A percentile compares a stretch with the other conserved stretches of the same genome.
phyloP scores from a whole-genome alignment of 1,140 invertebrate species.

The Bombus vancouverensis region DNA sequence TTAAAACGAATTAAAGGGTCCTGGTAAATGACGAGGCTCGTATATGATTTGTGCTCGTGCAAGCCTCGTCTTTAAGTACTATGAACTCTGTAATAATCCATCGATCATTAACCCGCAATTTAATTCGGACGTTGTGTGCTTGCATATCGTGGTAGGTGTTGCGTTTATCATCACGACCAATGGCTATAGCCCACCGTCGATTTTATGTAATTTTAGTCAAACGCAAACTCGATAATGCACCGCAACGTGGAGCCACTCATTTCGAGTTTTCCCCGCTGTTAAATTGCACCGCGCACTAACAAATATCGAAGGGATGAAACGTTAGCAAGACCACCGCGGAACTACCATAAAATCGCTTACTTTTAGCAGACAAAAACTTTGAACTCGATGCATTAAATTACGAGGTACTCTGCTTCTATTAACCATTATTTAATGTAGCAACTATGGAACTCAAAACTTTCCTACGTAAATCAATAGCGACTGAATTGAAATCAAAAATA shows the following conservation, averaged over 20 bases:
- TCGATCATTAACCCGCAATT: constrained; percentile 41
- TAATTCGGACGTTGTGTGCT: constrained; percentile 36
- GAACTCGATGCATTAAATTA: neutral
- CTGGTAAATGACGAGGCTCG: constrained; percentile 1
- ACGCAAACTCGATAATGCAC: constrained; percentile 46
- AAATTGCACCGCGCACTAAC: constrained; percentile 11
- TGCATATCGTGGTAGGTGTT: constrained; percentile 41
- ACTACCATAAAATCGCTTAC: neutral
- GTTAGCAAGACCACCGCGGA: neutral
- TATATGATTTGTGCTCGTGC: constrained; percentile 5
- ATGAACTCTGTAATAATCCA: constrained; percentile 26
- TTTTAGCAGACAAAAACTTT: neutral
- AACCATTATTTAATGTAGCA: neutral
- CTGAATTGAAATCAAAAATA: neutral
- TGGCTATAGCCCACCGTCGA: constrained; percentile 1
- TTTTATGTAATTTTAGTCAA: constrained; percentile 45
- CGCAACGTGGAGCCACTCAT: constrained; percentile 22
- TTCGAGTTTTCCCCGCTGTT: constrained; percentile 22
- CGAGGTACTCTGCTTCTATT: neutral
- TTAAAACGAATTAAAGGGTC: neutral
- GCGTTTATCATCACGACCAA: constrained; percentile 30
- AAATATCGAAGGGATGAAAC: neutral
- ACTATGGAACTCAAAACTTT: neutral
- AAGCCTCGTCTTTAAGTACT: constrained; percentile 20
- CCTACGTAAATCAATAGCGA: neutral